Evolutionary conservation across 2,888 invertebrate genomes (phyloP).

Genomic region (Eupithecia abbreviata): DNA sequence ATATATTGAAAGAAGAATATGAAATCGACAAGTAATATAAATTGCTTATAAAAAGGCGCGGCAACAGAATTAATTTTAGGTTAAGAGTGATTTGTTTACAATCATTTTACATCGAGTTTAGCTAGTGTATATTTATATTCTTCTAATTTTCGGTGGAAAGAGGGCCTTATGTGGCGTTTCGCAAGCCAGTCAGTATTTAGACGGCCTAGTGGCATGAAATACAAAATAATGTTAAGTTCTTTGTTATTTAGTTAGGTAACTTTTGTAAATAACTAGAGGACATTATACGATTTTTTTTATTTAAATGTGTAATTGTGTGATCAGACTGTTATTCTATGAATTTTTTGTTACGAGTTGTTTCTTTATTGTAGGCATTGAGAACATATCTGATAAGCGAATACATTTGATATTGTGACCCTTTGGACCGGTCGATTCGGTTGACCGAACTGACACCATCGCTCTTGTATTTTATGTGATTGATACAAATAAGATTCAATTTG

Average conservation of each 20-base stretch:
- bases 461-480: background rate
- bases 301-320: conserved; percentile 83
- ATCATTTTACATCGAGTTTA: too few relatives aligned
- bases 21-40: too few relatives aligned
- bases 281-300: conserved; percentile 72
- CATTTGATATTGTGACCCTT: conserved; percentile 53
- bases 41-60: too few relatives aligned
- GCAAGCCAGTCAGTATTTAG: conserved; percentile 79
- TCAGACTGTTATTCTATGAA: conserved; percentile 83
- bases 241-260: conserved; percentile 84
- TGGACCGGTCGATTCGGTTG: conserved; percentile 6
- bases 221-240: conserved; percentile 78
- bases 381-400: conserved; percentile 76
- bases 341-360: conserved; percentile 83
- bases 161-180: conserved; percentile 53
- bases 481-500: background rate
- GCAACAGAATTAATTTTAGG: too few relatives aligned
- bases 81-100: too few relatives aligned
- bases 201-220: conserved; percentile 67
- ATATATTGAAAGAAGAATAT: too few relatives aligned
- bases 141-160: conserved; percentile 4
- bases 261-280: conserved; percentile 82
- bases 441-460: background rate
- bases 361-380: conserved; percentile 71
- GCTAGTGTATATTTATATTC: background rate